Evolutionary conservation across 2,113 vertebrate genomes (phyloP).

Genomic region (Cyanistes caeruleus): DNA sequence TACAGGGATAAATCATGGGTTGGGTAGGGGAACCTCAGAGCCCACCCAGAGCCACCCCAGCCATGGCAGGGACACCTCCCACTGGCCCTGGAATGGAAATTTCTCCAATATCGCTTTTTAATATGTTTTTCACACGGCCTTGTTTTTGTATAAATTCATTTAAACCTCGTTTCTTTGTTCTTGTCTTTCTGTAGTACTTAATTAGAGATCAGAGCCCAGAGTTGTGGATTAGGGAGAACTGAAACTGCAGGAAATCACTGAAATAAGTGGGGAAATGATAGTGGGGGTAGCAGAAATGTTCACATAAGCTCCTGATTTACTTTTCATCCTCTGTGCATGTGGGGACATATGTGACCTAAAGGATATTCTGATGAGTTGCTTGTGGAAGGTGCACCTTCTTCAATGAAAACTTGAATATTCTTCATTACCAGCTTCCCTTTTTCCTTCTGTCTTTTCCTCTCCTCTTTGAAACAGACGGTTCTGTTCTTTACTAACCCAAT

Average conservation of each 20-base stretch:
- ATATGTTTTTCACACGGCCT: not conserved
- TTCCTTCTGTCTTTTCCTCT: not conserved
- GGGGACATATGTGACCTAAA: not conserved
- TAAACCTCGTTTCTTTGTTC: not conserved
- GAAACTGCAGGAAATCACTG: not conserved
- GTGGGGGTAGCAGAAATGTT: not conserved
- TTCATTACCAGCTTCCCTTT: not conserved
- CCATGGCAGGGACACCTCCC: not conserved
- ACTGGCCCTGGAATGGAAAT: not conserved
- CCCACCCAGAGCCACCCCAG: accelerated
- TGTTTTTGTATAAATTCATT: not conserved
- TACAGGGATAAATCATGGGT: accelerated
- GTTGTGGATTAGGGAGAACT: not conserved
- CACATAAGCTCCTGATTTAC: accelerated
- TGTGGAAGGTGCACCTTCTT: not conserved
- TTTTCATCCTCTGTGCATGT: not conserved
- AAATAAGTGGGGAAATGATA: not conserved
- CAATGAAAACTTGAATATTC: not conserved
- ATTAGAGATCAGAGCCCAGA: accelerated
- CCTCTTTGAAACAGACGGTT: not conserved
- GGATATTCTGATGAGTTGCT: not conserved
- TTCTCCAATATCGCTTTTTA: too few species aligned
- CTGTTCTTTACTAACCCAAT: not conserved
- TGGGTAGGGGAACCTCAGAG: accelerated
- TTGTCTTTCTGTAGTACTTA: not conserved